These are phyloP conservation scores for Micropoecilia bifurca DNA, from an alignment of 2,797 vertebrate genomes.

Conservation along the genomic window DNA sequence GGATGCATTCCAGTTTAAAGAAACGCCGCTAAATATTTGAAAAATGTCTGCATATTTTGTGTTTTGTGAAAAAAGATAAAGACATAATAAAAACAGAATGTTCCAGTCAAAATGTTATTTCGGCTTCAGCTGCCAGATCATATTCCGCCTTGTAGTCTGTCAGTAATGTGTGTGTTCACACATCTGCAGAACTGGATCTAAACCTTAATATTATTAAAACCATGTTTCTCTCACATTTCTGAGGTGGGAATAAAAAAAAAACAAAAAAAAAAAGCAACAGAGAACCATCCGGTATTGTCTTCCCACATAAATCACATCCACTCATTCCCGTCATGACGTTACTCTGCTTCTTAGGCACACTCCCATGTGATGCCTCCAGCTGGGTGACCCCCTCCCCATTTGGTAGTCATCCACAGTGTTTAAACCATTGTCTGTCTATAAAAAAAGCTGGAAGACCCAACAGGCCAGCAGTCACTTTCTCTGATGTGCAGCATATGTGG, in stretches of 20 bases:
- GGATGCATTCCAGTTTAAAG: constrained; percentile 4
- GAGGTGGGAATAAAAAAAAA: not conserved
- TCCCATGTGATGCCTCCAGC: not conserved
- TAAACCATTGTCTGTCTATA: not conserved
- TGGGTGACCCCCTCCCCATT: not conserved
- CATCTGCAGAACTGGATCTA: not conserved
- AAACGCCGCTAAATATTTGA: constrained; percentile 36
- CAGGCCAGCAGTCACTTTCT: not conserved
- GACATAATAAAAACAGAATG: constrained; percentile 15
- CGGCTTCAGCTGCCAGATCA: constrained; percentile 19
- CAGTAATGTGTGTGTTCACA: not conserved
- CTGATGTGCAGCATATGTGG: not conserved
- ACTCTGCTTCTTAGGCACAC: not conserved
- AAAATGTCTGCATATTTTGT: constrained; percentile 34
- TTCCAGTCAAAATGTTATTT: constrained; percentile 49
- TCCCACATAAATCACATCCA: not conserved
- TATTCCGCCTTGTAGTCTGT: not conserved
- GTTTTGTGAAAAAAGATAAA: constrained; percentile 4
- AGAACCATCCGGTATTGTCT: not conserved
- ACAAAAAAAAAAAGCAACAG: not conserved
- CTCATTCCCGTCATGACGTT: not conserved
- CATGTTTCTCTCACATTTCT: not conserved
- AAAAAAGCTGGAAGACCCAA: not conserved
- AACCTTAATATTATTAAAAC: constrained; percentile 2
- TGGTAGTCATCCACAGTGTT: not conserved